phyloP scores from a whole-genome alignment of 1,140 invertebrate species.

The Meloidogyne floridensis region DNA sequence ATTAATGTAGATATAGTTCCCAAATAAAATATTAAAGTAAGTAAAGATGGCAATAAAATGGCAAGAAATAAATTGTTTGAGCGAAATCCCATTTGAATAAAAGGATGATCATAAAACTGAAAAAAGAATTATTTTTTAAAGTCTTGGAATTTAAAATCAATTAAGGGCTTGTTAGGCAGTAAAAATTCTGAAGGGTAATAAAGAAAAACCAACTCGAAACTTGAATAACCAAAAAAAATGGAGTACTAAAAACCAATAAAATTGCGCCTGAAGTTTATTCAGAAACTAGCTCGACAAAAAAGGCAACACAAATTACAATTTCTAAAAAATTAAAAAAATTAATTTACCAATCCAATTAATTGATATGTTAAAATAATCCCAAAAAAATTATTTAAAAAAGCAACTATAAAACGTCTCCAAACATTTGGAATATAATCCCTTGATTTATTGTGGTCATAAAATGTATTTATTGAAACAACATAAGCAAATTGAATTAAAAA shows the following conservation, averaged over 20 bases:
- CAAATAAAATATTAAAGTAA: conserved; percentile 35
- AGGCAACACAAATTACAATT: too few relatives aligned
- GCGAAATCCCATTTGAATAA: conserved; percentile 42
- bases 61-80: conserved; percentile 1
- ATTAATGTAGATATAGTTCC: conserved; percentile 20
- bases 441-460: conserved; percentile 23
- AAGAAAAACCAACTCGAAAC: too few relatives aligned
- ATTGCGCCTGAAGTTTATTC: too few relatives aligned
- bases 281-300: too few relatives aligned
- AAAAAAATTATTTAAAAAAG: conserved; percentile 28
- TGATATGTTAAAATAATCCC: conserved; percentile 17
- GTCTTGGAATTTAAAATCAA: too few relatives aligned
- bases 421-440: conserved; percentile 31
- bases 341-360: conserved; percentile 20
- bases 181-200: too few relatives aligned
- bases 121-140: background rate
- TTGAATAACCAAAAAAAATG: too few relatives aligned
- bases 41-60: conserved; percentile 24
- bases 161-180: too few relatives aligned
- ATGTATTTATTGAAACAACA: conserved; percentile 34
- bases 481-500: conserved; percentile 37
- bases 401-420: conserved; percentile 33
- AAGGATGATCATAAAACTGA: conserved; percentile 29
- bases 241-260: too few relatives aligned
- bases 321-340: background rate